Evolutionary conservation across 1,140 invertebrate species (phyloP), one percentile per base, ranked within the genome.

Genomic region (Zaprionus ornatus): DNA sequence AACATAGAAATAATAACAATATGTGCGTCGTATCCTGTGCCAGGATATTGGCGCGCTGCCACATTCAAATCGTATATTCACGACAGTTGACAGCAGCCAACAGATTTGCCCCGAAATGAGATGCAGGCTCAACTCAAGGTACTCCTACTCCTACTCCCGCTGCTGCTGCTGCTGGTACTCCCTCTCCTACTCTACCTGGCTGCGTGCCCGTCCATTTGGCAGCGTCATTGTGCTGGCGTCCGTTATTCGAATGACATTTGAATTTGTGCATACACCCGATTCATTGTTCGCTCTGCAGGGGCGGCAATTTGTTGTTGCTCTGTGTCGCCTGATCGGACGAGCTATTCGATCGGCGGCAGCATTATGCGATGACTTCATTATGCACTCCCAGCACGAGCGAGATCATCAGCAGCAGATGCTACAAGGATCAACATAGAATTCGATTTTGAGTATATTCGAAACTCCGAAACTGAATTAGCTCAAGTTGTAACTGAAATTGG

Each of bases 171-270:
- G 10, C 27, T 32, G 42, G 35, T 9, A 35, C 48, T 56, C 21
- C 62, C 48, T 42, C 70, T 57, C 15, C 59, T 48, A 40, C 75
- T 55, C 21, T 54, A 50, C 45, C 84, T 80, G 65, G 79, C 84
- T 74, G 74, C 74, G 77, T 86, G 83, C 83, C 50, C 71, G 63
- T 63, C 63, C 74, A 73, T 63, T 76, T 73, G 60, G 69, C 74
- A 73, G 17, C 29, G 73, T 72, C 85, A 87, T 87, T 87, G 84
- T 87, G 60, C 80, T 66, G 71, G 63, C 77, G 82, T 64, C 77
- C 83, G 80, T 72, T 87, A 88, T 84, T 78, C 88, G 77, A 87
- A 87, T 87, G 84, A 87, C 84, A 87, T 87, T 88, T 81, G 66
- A 88, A 87, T 87, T 87, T 84, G 79, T 71, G 65, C 48, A 35